Conservation (phyloP, 2,113 vertebrate species). For the Platysteira castanea region DNA sequence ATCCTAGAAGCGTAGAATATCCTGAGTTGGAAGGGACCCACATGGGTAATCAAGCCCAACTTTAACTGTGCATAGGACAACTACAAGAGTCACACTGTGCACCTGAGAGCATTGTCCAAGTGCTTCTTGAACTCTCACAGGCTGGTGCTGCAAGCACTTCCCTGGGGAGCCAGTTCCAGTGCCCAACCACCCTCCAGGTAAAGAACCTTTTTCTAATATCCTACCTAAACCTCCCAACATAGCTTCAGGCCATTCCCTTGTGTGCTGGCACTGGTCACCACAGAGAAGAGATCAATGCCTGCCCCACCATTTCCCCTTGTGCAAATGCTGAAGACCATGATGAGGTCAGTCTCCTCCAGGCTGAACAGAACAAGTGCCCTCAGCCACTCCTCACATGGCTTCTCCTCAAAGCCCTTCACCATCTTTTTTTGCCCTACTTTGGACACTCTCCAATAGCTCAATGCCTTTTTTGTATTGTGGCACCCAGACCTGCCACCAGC, state of each 20-base stretch:
- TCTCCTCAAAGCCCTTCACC: not conserved
- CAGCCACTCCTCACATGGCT: rapidly evolving
- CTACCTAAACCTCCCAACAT: not conserved
- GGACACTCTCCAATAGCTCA: rapidly evolving
- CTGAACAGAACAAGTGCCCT: not conserved
- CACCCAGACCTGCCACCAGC: not conserved
- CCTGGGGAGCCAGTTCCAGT: not conserved
- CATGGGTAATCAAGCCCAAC: not conserved
- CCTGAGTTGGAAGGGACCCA: not conserved
- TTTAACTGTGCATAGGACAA: not conserved
- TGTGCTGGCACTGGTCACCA: not conserved
- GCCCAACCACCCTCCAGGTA: not conserved
- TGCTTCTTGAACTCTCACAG: not conserved
- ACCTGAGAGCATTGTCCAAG: not conserved
- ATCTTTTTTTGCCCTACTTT: rapidly evolving
- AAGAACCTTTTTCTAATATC: not conserved
- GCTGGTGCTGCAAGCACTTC: rapidly evolving
- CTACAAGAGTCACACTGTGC: not conserved
- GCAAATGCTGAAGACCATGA: not conserved
- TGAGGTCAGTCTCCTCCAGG: not conserved
- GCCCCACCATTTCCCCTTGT: rapidly evolving
- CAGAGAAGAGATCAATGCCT: not conserved
- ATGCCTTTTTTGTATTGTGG: not conserved
- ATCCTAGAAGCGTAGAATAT: not conserved
- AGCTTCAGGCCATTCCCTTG: not conserved